Conservation (phyloP, 2,797 vertebrate genomes). For the Chiloscyllium punctatum region DNA sequence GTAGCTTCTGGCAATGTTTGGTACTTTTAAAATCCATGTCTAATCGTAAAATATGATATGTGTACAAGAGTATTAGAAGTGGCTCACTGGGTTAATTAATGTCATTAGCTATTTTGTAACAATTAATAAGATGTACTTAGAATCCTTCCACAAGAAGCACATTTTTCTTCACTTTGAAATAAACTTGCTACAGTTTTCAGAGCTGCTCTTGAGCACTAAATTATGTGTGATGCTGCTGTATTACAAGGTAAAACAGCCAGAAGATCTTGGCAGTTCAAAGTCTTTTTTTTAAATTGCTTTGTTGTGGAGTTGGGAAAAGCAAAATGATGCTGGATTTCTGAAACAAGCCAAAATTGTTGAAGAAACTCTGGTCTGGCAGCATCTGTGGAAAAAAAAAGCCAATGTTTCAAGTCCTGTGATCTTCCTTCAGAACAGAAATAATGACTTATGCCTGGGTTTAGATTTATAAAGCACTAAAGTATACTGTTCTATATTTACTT, state of each 20-base stretch:
- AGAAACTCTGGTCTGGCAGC: no score
- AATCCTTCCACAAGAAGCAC: background rate
- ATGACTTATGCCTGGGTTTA: no score
- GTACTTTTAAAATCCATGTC: constrained; percentile 14
- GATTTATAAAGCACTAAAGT: no score
- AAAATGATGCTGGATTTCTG: background rate
- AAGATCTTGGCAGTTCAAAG: background rate
- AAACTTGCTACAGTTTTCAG: background rate
- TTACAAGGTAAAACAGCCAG: background rate
- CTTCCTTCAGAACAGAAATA: no score
- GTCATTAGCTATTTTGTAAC: background rate
- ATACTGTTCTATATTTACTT: no score
- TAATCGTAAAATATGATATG: background rate
- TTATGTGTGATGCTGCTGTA: no score
- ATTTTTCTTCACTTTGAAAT: background rate
- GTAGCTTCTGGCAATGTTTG: constrained; percentile 38
- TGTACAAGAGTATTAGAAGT: background rate
- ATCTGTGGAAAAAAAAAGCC: no score
- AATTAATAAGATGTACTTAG: background rate
- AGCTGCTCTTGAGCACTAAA: background rate
- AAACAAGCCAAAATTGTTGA: no score
- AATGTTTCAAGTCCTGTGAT: no score
- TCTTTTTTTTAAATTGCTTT: background rate
- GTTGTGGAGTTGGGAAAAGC: background rate
- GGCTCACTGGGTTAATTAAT: background rate